Conservation (phyloP, 2,113 vertebrate genomes). For the Sus scrofa region DNA sequence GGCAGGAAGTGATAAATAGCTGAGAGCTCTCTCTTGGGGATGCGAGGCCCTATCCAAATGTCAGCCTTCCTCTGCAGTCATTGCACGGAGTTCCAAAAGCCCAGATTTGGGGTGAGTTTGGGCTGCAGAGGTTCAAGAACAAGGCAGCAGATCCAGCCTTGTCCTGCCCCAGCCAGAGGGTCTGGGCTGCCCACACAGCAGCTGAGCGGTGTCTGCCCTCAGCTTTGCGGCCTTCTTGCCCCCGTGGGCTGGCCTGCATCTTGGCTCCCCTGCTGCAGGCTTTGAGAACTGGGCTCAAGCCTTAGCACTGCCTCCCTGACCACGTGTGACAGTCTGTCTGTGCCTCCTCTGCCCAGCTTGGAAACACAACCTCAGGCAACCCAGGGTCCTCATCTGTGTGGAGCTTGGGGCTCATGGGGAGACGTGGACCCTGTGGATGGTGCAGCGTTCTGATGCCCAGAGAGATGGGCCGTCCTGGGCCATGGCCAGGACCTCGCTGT, state of each 20-base stretch:
- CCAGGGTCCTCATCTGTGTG: accelerated
- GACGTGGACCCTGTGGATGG: accelerated
- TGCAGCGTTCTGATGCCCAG: accelerated
- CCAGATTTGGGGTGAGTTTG: background rate
- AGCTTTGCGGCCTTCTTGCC: accelerated
- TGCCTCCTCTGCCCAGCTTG: background rate
- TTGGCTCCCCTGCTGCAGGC: too few relatives aligned
- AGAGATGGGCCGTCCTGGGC: background rate
- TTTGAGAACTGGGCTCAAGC: background rate
- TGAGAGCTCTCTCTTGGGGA: background rate
- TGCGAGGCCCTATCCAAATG: background rate
- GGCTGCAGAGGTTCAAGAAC: background rate
- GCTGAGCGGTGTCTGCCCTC: background rate
- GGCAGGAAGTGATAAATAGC: background rate
- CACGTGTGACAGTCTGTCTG: background rate
- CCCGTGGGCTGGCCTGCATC: background rate
- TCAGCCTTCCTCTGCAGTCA: background rate
- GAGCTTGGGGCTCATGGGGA: background rate
- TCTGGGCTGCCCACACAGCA: background rate
- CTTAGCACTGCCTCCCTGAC: background rate
- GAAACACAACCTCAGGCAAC: background rate
- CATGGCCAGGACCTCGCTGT: accelerated
- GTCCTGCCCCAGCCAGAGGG: background rate
- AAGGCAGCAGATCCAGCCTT: background rate
- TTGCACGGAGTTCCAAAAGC: background rate